These are phyloP conservation scores for Gallinago jamesoni DNA, from an alignment of 2,113 vertebrate genomes.

Conservation along the genomic window DNA sequence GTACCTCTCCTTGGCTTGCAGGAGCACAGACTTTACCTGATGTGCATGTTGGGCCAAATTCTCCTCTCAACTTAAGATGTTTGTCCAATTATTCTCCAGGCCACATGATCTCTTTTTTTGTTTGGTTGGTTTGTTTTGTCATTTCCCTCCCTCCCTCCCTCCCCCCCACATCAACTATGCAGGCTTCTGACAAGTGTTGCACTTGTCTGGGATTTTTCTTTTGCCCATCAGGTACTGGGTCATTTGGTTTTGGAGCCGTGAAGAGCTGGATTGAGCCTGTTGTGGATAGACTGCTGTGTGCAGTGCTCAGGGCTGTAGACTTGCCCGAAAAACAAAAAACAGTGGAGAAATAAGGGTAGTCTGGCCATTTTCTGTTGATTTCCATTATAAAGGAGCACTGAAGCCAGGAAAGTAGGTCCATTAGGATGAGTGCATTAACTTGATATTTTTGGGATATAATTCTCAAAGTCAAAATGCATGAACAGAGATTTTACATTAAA, in stretches of 20 bases:
- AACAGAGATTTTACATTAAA: background rate
- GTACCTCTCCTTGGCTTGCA: background rate
- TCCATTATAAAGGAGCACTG: conserved; percentile 22
- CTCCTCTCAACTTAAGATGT: background rate
- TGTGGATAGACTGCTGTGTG: background rate
- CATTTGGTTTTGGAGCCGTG: background rate
- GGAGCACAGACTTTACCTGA: background rate
- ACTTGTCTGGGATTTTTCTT: background rate
- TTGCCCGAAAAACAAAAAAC: background rate
- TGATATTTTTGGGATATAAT: background rate
- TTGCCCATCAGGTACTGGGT: background rate
- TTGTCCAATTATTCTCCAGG: background rate
- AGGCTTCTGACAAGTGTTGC: background rate
- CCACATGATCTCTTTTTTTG: too few species aligned
- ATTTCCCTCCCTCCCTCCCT: too few species aligned
- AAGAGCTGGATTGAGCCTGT: background rate
- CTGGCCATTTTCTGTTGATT: background rate
- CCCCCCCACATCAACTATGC: background rate
- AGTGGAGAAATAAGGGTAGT: background rate
- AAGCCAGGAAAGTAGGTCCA: background rate
- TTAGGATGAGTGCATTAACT: background rate
- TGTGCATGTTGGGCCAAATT: background rate
- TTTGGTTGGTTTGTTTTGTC: too few species aligned
- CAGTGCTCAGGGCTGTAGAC: background rate
- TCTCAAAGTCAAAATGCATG: background rate